Evolutionary conservation across 2,888 invertebrate genomes (phyloP), one percentile per base, ranked within the genome.

Genomic region (Globia sparganii): DNA sequence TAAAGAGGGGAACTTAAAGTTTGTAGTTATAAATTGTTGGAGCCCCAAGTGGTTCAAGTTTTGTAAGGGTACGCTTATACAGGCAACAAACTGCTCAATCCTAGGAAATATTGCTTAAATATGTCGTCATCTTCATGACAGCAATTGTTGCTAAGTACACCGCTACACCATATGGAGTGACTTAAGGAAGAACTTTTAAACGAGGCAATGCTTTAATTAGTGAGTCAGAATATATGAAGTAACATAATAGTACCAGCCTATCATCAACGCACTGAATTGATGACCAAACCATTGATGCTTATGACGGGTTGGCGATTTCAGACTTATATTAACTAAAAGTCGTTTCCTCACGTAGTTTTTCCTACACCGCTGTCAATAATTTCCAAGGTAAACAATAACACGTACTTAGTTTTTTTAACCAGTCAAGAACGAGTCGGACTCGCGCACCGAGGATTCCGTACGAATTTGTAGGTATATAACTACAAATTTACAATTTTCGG

Each of bases 21-120:
- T 86, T 61, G 77, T 88, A 88, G 87, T 88, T 91, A 87, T 81
- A 90, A 90, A 91, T 90, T 89, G 90, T 91, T 92, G 80, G 67
- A 64, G 78, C 69, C 65, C 73, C 79, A 78, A 82, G 81, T 68
- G 71, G 78, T 46, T 70, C 13, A 81, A 90, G 83, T 90, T 90
- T 53, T 83, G 62, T 46, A 76, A 81, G 59, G 78, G 79, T 74
- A 31, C 25, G 25, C 31, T 34, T 43, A 65, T 43, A 40, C 4
- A 18, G 4, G 13, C 43, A 11, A 67, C 31, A 56, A 53, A 68
- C 34, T 68, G 53, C 34, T 34, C 53, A 53, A 53, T n/a, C 25
- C 9, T 67, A 25, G 25, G 31, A 1, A 71, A 11, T 46, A 6
- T 40, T 71, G 21, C 34, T 9, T 21, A 21, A 67, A 46, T n/a